Base-by-base conservation (phyloP, 2,113 vertebrate genomes). In the Verasper variegatus region DNA sequence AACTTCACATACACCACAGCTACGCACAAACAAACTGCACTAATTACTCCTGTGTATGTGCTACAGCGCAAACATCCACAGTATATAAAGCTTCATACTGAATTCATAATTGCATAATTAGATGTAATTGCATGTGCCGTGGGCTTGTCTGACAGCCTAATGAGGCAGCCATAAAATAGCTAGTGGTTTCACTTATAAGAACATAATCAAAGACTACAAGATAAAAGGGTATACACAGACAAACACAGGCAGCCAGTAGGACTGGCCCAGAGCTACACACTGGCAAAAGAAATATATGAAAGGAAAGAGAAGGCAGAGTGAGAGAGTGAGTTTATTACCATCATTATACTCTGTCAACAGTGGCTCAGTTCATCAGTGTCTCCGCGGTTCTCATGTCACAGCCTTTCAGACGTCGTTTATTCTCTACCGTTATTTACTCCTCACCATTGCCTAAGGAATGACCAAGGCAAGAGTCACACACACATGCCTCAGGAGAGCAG, bases 51-150 rank as follows among this genome's bases (percentile, higher is more conserved):
- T n/a, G 62, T 35, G 73, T 66, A 63, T 64, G 65, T 40, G 76
- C 45, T 51, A 35, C 63, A 59, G 62, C 59, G 71, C 40, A 74
- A 78, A 84, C 76, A 76, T 63, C 65, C 73, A 69, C 80, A 82
- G 62, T 68, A 84, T 76, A 81, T 68, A 72, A 81, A 54, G 71
- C 69, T 82, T 83, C 71, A 87, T 78, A 69, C 72, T 83, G 71
- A 85, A 88, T 82, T 81, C 76, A 83, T 91, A 90, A 92, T 88
- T 89, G 76, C 75, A 79, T 91, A 90, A 92, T 90, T 89, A 89
- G 63, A 83, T 78, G 62, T 89, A 91, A 91, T 87, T 88, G 82
- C 80, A 84, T 86, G 77, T 88, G 80, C 88, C 85, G 71, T 78
- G 71, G 82, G 85, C 73, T 87, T 83, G 81, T 70, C 88, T 83